Base-by-base conservation (phyloP, 2,888 invertebrate species). In the Melanargia galathea region DNA sequence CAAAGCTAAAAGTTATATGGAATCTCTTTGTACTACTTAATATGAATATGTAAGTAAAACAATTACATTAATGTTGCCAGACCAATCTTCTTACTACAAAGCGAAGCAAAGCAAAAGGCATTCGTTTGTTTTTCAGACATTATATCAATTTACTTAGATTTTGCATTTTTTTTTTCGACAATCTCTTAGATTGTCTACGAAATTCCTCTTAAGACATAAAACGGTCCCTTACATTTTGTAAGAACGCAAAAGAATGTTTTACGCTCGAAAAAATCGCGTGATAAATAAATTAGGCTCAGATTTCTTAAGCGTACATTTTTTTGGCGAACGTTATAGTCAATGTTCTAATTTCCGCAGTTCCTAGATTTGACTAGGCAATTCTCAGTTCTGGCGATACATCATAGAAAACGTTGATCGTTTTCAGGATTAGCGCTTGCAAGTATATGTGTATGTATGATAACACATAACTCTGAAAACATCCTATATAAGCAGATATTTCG, bases 271-370 rank as follows among this genome's bases (percentile, higher is more conserved):
- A 72, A 73, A 71, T 71, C 48, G 65, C 51, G 62, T 67, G 70
- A 73, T 72, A 75, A 75, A 77, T 75, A 78, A 75, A 74, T 75
- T 72, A 75, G 73, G 70, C 73, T 68, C 70, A 71, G 70, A 74
- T 75, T 77, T 52, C 52, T 52, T 73, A 71, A 75, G 70, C 72
- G 71, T 74, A 72, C 73, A 77, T 76, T 77, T 76, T 75, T 74
- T 70, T 62, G 60, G 66, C 11, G 40, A 11, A 13, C 13, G 20
- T 10, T 46, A 22, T 26, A 26, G 49, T 26, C 49, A 71, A 46
- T 5, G 22, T 13, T 13, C 0, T 4, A 11, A 11, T 8, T 10
- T 16, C 40, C 16, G 16, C 7, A 8, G 18, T 8, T 30, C 8
- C 30, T 30, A 6, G 30, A 7, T 5, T 30, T 30, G 30, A 30